Evolutionary conservation across 2,113 vertebrate genomes (phyloP).

Genomic region (Casuarius casuarius): DNA sequence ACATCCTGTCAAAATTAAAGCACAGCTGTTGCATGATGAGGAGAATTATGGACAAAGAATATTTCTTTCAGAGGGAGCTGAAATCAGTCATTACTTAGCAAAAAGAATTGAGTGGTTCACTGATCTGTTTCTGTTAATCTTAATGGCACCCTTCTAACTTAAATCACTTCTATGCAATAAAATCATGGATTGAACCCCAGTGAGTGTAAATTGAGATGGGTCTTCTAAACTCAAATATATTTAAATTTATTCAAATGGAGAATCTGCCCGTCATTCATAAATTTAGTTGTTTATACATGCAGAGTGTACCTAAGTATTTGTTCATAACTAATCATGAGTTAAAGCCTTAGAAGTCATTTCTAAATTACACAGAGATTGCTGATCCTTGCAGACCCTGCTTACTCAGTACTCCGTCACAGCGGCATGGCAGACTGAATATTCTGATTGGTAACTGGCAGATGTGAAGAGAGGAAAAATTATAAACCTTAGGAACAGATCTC

Average conservation of each 20-base stretch:
- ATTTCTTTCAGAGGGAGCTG: background rate
- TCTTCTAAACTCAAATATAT: background rate
- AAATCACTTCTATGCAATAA: background rate
- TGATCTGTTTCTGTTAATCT: constrained; percentile 2
- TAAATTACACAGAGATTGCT: background rate
- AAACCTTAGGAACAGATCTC: background rate
- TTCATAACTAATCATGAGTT: background rate
- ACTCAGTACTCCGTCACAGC: background rate
- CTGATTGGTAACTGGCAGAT: background rate
- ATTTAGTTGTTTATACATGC: background rate
- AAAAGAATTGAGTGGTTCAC: background rate
- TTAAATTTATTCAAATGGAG: background rate
- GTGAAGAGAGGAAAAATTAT: background rate
- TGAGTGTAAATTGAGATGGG: background rate
- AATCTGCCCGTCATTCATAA: background rate
- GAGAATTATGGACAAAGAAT: background rate
- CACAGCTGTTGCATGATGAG: constrained; percentile 10
- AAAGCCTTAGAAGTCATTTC: background rate
- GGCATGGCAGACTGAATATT: background rate
- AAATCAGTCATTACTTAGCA: constrained; percentile 24
- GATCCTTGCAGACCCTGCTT: background rate
- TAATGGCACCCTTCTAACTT: background rate
- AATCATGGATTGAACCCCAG: background rate
- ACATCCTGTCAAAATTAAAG: constrained; percentile 8
- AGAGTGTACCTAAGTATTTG: background rate